Conservation (phyloP, 92 coral and sea anemone genomes). For the Hydrozoanthus gracilis region DNA sequence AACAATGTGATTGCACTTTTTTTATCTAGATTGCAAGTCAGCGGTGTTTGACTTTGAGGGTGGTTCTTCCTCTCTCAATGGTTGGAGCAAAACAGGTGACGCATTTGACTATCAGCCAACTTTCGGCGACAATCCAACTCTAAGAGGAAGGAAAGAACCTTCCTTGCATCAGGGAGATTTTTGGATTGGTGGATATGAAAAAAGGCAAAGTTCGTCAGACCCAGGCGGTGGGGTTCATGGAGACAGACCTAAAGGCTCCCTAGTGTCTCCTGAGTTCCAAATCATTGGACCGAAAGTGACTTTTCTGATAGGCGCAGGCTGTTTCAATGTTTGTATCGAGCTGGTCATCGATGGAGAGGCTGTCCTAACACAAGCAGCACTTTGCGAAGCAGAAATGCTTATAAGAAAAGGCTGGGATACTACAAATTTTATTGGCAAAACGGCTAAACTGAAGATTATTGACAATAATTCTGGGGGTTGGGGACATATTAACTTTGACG, state of each 20-base stretch:
- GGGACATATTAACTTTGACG: background rate
- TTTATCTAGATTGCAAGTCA: slow-evolving; percentile 23
- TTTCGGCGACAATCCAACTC: slow-evolving; percentile 19
- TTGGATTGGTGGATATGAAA: slow-evolving; percentile 26
- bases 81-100: slow-evolving; percentile 4
- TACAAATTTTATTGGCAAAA: slow-evolving; percentile 10
- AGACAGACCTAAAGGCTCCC: background rate
- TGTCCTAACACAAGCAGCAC: background rate
- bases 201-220: background rate
- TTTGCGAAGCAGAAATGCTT: background rate
- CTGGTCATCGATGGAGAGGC: background rate
- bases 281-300: slow-evolving; percentile 4
- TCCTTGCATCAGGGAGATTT: slow-evolving; percentile 35
- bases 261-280: slow-evolving; percentile 22
- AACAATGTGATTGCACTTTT: no score
- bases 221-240: background rate
- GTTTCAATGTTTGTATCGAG: background rate
- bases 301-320: slow-evolving; percentile 9
- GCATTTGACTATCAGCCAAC: slow-evolving; percentile 30
- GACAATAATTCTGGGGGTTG: background rate
- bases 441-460: background rate
- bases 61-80: slow-evolving; percentile 15
- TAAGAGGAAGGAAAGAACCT: background rate
- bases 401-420: background rate
- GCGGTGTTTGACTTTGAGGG: slow-evolving; percentile 29